Evolutionary conservation across 1,140 invertebrate species (phyloP), one percentile per base, ranked within the genome.

Genomic region (Elymnias hypermnestra): DNA sequence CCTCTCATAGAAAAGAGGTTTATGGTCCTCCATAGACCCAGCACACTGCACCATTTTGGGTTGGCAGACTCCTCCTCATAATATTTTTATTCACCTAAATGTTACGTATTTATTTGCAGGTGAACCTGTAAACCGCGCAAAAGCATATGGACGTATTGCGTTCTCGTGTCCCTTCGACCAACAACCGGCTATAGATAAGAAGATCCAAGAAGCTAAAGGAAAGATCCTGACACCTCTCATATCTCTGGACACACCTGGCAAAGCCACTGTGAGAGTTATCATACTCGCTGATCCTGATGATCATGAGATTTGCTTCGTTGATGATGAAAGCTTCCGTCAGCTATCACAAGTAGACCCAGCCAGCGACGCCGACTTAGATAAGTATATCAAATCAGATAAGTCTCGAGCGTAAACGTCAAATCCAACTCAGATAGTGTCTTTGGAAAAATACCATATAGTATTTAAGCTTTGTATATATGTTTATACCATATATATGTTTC

Each of bases 261-360:
- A 99, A 87, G 96, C 96, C 1, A 95, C 95, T 5, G 98, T 99
- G 0, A 89, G 94, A 49, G 98, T 99, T 15, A 94, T 99, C 12
- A 99, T 99, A 66, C 86, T 99, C 4, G 94, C 94, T 17, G 98
- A 99, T 89, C 97, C 97, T 1, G 96, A 99, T 88, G 95, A 91
- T 1, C 97, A 99, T 87, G 97, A 99, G 88, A 99, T 99, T 51
- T 99, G 98, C 86, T 99, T 99, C 87, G 98, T 99, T 8, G 97
- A 98, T 55, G 97, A 98, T 66, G 96, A 98, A 87, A 95, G 91
- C 15, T 99, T 98, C 85, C 84, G 91, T 17, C 88, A 97, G 71
- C 83, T 99, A 17, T 98, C 97, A 0, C 88, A 94, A 65, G 89
- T 96, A 6, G 97, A 99, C 70, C 90, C 93, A 5, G 89, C 93